Percentiles rank a stretch among this genome's conserved stretches.
Evolutionary conservation across 2,797 vertebrate species (phyloP).

Genomic region (Vireo griseus): DNA sequence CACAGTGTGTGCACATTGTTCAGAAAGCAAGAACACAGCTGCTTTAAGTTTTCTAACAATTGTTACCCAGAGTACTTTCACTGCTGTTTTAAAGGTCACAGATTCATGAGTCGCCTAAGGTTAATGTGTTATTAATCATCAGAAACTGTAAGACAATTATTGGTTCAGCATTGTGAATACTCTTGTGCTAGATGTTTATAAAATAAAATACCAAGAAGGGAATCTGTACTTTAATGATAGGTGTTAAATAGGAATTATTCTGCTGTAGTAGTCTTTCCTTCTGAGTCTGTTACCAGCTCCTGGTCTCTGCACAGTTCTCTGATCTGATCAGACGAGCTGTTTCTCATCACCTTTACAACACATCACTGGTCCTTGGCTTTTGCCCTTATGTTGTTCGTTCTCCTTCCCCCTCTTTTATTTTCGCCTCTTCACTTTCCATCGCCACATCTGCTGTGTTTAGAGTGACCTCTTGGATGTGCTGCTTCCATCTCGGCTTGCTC

Average conservation of each 20-base stretch:
- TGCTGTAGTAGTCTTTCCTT: not conserved
- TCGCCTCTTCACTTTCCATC: not conserved
- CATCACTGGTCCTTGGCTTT: not conserved
- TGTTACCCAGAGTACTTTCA: not conserved
- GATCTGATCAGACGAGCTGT: not conserved
- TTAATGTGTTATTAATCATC: slow-evolving; percentile 16
- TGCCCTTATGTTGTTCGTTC: not conserved
- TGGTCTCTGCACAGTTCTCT: not conserved
- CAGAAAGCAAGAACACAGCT: not conserved
- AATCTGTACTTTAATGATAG: not conserved
- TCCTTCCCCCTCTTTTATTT: not conserved
- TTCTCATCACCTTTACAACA: not conserved
- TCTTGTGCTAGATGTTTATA: not conserved
- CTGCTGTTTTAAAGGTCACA: not conserved
- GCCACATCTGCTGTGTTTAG: not conserved
- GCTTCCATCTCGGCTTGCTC: not conserved
- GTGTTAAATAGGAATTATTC: not conserved
- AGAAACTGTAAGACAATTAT: not conserved
- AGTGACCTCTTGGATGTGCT: not conserved
- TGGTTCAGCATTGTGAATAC: not conserved
- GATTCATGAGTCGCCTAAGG: not conserved
- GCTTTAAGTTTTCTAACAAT: not conserved
- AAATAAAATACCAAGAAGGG: not conserved
- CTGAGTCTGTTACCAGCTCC: not conserved
- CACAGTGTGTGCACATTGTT: not conserved